These are phyloP conservation scores for Eristalis intricaria DNA, from an alignment of 2,888 invertebrate species.

Conservation along the genomic window DNA sequence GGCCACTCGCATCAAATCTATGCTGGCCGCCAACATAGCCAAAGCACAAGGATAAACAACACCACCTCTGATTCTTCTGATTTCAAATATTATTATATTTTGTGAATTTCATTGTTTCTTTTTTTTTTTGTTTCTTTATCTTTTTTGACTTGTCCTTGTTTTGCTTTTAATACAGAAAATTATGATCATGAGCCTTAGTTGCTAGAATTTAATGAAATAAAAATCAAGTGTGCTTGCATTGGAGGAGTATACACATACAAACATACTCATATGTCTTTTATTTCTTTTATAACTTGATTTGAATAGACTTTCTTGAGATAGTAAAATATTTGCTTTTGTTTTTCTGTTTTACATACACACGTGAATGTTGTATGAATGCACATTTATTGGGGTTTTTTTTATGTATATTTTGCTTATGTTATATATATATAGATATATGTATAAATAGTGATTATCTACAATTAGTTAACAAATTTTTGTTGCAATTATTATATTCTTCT, in stretches of 20 bases:
- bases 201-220: slow-evolving; percentile 50
- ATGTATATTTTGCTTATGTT: slow-evolving; percentile 50
- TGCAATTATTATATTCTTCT: slow-evolving; percentile 38
- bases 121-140: not conserved
- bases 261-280: slow-evolving; percentile 30
- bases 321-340: slow-evolving; percentile 44
- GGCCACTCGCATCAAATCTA: slow-evolving; percentile 74
- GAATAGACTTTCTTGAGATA: slow-evolving; percentile 37
- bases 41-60: slow-evolving; percentile 47
- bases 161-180: slow-evolving; percentile 58
- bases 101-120: slow-evolving; percentile 5
- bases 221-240: slow-evolving; percentile 63
- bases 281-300: slow-evolving; percentile 50
- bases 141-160: slow-evolving; percentile 15
- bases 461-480: slow-evolving; percentile 72
- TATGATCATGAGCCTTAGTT: slow-evolving; percentile 53
- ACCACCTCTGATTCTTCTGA: not conserved
- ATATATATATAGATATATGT: slow-evolving; percentile 43
- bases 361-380: slow-evolving; percentile 28
- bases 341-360: not conserved
- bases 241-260: slow-evolving; percentile 29
- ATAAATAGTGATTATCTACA: slow-evolving; percentile 71
- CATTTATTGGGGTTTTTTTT: slow-evolving; percentile 4
- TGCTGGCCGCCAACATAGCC: slow-evolving; percentile 75
- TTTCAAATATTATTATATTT: slow-evolving; percentile 49